Conservation (phyloP, 2,113 vertebrate genomes). For the Indri indri region DNA sequence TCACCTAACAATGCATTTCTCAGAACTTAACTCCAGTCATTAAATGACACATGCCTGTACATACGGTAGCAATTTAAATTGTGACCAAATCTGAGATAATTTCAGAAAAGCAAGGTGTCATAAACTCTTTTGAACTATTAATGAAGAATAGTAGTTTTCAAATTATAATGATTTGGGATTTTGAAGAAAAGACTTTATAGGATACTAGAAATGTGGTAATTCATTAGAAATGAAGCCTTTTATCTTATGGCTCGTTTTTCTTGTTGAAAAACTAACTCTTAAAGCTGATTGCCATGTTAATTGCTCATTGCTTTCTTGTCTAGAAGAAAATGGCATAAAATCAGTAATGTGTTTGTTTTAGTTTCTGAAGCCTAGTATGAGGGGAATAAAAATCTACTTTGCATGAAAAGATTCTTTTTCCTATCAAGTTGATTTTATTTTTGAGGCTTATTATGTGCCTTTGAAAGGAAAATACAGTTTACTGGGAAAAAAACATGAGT, state of each 20-base stretch:
- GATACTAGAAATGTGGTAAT: conserved; percentile 31
- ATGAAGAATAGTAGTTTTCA: not conserved
- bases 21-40: not conserved
- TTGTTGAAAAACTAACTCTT: conserved; percentile 70
- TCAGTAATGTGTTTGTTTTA: conserved; percentile 79
- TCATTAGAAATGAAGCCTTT: conserved; percentile 59
- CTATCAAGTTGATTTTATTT: conserved; percentile 62
- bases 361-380: conserved; percentile 74
- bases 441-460: conserved; percentile 56
- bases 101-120: not conserved
- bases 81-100: not conserved
- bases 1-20: not conserved
- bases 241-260: conserved; percentile 66
- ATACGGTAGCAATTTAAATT: not conserved
- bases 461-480: conserved; percentile 33
- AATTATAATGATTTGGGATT: conserved; percentile 65
- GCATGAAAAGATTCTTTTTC: conserved; percentile 67
- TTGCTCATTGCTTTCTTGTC: conserved; percentile 75
- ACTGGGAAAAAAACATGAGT: not conserved
- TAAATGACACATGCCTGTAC: not conserved
- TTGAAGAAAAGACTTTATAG: conserved; percentile 19
- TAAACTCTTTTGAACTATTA: not conserved
- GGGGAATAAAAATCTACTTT: conserved; percentile 80
- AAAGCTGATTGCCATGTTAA: conserved; percentile 73
- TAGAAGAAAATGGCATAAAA: conserved; percentile 81